A percentile compares a stretch with the other conserved stretches of the same genome.
Conservation (phyloP, 2,888 invertebrate genomes). For the Hecatera dysodea region DNA sequence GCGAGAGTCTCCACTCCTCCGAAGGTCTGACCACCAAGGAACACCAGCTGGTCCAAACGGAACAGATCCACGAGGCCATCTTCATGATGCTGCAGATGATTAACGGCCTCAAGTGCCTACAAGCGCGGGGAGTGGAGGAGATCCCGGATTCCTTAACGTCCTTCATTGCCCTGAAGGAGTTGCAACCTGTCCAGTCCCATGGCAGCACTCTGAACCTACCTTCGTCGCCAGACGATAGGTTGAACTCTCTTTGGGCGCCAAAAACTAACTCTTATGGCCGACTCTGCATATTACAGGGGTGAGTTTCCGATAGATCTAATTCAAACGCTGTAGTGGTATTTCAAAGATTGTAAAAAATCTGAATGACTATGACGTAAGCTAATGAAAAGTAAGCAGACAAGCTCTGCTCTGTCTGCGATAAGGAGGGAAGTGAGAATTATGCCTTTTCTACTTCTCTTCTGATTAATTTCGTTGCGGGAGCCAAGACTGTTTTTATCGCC, state of each 20-base stretch:
- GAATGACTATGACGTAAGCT: too few relatives aligned
- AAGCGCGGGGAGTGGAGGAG: constrained; percentile 96
- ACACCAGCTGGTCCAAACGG: constrained; percentile 86
- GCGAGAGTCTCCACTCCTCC: constrained; percentile 91
- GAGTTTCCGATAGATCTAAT: constrained; percentile 68
- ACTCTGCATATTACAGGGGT: constrained; percentile 95
- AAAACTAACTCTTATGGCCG: constrained; percentile 91
- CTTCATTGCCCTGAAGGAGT: constrained; percentile 93
- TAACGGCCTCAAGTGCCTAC: constrained; percentile 95
- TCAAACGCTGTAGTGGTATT: too few relatives aligned
- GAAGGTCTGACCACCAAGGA: constrained; percentile 86
- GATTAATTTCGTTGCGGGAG: too few relatives aligned
- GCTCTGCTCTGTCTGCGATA: too few relatives aligned
- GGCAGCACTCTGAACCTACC: constrained; percentile 77
- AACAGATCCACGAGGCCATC: constrained; percentile 92
- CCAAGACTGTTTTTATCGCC: too few relatives aligned
- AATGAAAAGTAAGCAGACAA: too few relatives aligned
- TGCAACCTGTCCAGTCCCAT: constrained; percentile 71
- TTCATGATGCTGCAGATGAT: constrained; percentile 95
- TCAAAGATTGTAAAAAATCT: too few relatives aligned
- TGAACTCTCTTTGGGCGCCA: constrained; percentile 87
- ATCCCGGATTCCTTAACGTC: constrained; percentile 93
- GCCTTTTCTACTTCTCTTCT: too few relatives aligned
- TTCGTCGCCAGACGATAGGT: constrained; percentile 81
- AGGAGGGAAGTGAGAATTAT: too few relatives aligned